Base-by-base conservation (phyloP, 2,113 vertebrate species). In the Xiphophorus couchianus region DNA sequence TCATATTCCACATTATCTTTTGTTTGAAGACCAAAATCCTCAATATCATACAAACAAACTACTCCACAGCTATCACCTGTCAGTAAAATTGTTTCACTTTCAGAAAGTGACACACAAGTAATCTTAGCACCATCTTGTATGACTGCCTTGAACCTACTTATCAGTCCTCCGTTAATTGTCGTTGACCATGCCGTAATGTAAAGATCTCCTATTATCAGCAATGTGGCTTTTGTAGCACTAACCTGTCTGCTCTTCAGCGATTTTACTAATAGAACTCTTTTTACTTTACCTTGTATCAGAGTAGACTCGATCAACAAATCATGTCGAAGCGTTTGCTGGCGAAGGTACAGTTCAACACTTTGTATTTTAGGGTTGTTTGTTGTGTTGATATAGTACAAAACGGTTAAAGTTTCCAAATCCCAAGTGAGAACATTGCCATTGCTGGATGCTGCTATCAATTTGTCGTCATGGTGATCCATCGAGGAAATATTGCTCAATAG, bases 101-200 rank as follows among this genome's bases (percentile, higher is more conserved):
- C 14, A 69, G 70, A 54, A 14, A 35, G 62, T 10, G 69, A 30
- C 64, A 81, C 76, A 11, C 39, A 54, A n/a, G 60, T 74, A 17
- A 84, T 62, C 9, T n/a, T 4, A 3, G 33, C 42, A 29, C 5
- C 22, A 9, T 82, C 48, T 3, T 19, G 30, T 6, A 54, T 8
- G 5, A 77, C 25, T 48, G 73, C 73, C n/a, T 5, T 74, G 64
- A 84, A 87, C 17, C 65, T 82, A 33, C 3, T 58, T 4, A 84
- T 15, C 29, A 79, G 4, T 7, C 70, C 70, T 27, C 76, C 70
- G 0, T 22, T 63, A 4, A 4, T 0, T 22, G 3, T 6, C 5
- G 28, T 14, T 28, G 84, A 79, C 86, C 78, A 79, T 14, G 78
- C 81, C 12, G 8, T n/a, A 61, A 84, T 68, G 39, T 27, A 77